Evolutionary conservation across 2,797 vertebrate genomes (phyloP).

Genomic region (Coccyzus lansbergi): DNA sequence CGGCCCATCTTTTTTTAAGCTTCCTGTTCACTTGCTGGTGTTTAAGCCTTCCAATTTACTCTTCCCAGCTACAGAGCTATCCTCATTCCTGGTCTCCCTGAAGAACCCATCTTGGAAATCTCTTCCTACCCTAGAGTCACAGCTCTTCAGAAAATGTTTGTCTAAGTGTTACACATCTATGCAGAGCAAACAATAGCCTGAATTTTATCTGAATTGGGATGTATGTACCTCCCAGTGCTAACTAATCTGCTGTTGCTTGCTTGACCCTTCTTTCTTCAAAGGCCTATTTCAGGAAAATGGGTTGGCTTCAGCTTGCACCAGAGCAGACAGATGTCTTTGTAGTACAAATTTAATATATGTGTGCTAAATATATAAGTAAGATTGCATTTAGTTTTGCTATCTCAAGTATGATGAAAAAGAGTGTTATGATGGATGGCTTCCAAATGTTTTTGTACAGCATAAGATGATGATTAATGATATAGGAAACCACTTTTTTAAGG

Average conservation of each 20-base stretch:
- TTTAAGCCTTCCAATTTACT: background rate
- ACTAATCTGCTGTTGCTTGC: background rate
- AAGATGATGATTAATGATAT: background rate
- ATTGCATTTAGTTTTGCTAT: constrained; percentile 24
- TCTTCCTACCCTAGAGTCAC: background rate
- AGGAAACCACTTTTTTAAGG: background rate
- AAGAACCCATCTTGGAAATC: background rate
- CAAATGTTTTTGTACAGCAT: background rate
- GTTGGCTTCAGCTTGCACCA: background rate
- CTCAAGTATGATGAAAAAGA: background rate
- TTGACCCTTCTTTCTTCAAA: background rate
- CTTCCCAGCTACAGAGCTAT: background rate
- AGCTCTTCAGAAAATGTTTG: background rate
- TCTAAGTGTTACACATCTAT: background rate
- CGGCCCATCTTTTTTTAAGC: background rate
- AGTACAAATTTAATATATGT: background rate
- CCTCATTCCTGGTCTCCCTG: background rate
- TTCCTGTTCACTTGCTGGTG: background rate
- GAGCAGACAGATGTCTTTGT: constrained; percentile 32
- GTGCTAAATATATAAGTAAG: constrained; percentile 29
- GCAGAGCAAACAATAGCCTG: background rate
- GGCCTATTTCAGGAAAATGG: background rate
- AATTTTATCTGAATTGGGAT: background rate
- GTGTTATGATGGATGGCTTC: background rate
- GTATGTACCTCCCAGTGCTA: background rate